Evolutionary conservation across 2,888 invertebrate species (phyloP), one percentile per base, ranked within the genome.

Genomic region (Eremobia ochroleuca): DNA sequence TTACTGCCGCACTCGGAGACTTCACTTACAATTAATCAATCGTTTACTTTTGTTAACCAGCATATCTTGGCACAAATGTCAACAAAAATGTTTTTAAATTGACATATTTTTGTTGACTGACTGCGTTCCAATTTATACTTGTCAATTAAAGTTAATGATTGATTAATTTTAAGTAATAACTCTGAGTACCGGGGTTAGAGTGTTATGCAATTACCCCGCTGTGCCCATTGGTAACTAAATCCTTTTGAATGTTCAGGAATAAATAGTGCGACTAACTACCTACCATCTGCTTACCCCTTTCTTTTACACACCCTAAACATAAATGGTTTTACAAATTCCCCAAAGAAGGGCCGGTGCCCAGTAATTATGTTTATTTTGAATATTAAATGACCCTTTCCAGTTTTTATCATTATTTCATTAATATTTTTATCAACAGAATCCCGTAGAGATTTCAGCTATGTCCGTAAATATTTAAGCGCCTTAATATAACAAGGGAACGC

Each of bases 321-420:
- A 75, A 84, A 82, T 79, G 55, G 37, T 67, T 79, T 73, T 59
- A 75, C 49, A 59, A 71, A 73, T 61, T 77, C 64, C 67, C 72
- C 49, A 73, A 83, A 77, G 83, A 73, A 59, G 9, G 25, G 40
- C 59, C 13, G 70, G 72, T 67, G 62, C 62, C 34, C 52, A 62
- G 55, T 83, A 86, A 85, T 85, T 68, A 77, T 70, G 73, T 78
- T 83, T 78, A 75, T 78, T 85, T 85, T 81, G 66, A 85, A 87
- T 87, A 81, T 76, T 59, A 87, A 79, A 74, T 76, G 43, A 81
- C 59, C 76, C 72, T 80, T 77, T 81, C 81, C 75, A 67, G 78
- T 67, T 83, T 85, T 86, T 88, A 87, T 88, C 89, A 86, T 87
- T 86, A 77, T 89, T 89, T 82, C 87, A 88, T 87, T 86, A 79